Evolutionary conservation across 2,797 vertebrate species (phyloP).

Genomic region (Periparus ater): DNA sequence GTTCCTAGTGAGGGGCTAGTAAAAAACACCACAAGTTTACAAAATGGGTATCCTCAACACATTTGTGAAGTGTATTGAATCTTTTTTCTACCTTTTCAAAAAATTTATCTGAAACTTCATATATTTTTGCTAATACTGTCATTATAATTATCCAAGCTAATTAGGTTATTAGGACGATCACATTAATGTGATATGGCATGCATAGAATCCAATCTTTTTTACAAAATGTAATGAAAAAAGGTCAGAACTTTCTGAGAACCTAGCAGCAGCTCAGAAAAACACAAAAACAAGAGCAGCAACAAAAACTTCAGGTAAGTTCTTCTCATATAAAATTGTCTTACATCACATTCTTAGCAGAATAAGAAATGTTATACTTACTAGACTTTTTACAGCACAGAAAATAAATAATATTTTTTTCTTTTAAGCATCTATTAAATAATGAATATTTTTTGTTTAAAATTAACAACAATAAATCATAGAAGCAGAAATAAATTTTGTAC

Average conservation of each 20-base stretch:
- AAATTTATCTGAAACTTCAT: background rate
- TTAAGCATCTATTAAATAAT: background rate
- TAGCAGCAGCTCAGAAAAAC: background rate
- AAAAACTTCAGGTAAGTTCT: background rate
- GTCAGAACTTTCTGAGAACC: background rate
- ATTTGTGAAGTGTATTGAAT: background rate
- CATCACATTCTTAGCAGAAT: background rate
- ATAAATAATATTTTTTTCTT: background rate
- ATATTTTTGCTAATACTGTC: background rate
- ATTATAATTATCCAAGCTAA: background rate
- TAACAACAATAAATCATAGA: background rate
- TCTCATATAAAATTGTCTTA: background rate
- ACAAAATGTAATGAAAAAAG: background rate
- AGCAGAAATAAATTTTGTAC: background rate
- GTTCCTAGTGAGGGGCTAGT: background rate
- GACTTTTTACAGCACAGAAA: background rate
- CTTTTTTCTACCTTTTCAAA: background rate
- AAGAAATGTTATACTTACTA: background rate
- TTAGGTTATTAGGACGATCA: background rate
- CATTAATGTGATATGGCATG: background rate
- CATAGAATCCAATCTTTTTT: background rate
- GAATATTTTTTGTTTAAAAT: background rate
- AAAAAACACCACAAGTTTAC: background rate
- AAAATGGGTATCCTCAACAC: background rate
- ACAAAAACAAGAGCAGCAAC: background rate